These are phyloP conservation scores for Acronicta leporina DNA, from an alignment of 2,888 invertebrate species.

Conservation along the genomic window DNA sequence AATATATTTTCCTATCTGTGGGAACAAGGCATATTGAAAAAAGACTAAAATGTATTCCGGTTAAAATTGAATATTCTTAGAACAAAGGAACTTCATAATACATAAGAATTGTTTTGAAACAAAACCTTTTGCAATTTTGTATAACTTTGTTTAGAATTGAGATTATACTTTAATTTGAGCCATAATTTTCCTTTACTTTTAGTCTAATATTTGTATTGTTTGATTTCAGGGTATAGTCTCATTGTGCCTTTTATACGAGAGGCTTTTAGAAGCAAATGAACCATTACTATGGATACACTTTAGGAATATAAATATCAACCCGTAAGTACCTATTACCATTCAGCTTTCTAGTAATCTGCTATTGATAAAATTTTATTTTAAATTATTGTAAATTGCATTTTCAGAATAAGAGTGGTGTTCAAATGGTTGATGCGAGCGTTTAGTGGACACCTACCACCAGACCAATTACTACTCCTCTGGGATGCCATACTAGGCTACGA, in stretches of 20 bases:
- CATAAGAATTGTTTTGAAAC: too few relatives aligned
- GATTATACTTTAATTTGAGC: too few relatives aligned
- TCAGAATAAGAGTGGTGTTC: constrained; percentile 96
- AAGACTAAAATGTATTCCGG: too few relatives aligned
- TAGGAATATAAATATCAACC: constrained; percentile 95
- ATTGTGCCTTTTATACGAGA: constrained; percentile 96
- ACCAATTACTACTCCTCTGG: constrained; percentile 97
- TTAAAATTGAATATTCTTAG: too few relatives aligned
- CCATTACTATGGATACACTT: constrained; percentile 97
- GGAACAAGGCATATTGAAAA: too few relatives aligned
- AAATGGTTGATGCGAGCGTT: constrained; percentile 99
- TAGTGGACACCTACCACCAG: constrained; percentile 97
- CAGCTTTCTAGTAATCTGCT: background rate
- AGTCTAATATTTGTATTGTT: background rate
- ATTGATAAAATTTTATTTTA: too few relatives aligned
- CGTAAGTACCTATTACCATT: constrained; percentile 91
- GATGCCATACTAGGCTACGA: constrained; percentile 97
- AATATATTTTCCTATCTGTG: too few relatives aligned
- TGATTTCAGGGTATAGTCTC: constrained; percentile 93
- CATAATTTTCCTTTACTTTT: too few relatives aligned
- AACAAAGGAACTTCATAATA: too few relatives aligned
- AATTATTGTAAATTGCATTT: constrained; percentile 50
- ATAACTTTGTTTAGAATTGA: too few relatives aligned
- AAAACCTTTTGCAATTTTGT: too few relatives aligned
- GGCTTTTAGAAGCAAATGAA: constrained; percentile 96